Evolutionary conservation across 2,888 invertebrate genomes (phyloP), one percentile per base, ranked within the genome.

Genomic region (Ctenicera cuprea): DNA sequence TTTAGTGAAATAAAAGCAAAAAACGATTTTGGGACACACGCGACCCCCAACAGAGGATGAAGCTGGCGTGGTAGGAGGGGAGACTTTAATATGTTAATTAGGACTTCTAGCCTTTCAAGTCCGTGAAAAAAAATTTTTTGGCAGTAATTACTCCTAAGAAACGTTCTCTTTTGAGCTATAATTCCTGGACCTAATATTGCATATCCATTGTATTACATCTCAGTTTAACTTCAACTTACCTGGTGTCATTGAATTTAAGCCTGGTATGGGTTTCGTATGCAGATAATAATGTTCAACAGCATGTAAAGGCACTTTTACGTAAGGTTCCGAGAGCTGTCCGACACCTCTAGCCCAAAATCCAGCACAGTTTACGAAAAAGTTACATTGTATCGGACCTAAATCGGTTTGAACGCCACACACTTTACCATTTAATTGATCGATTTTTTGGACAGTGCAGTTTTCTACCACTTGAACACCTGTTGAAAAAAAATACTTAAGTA

Each of bases 291-390:
- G 97, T 85, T 97, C 97, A 76, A 96, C 97, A 0, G 97, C 94
- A 86, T 97, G 93, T 9, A 98, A 88, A 0, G 98, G 98, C 37
- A 95, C 93, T 86, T 96, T 95, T 0, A 98, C 96, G 83, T 92
- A 91, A 1, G 97, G 97, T 72, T 92, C 91, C 22, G 96, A 94
- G 76, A 95, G 86, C 83, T 95, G 94, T 7, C 97, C 98, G 54
- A 98, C 92, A 86, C 94, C 93, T 78, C 97, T 90, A 0, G 97
- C 96, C 97, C 97, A 98, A 88, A 97, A 95, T 8, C 99, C 99
- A 22, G 95, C 94, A 85, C 97, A 96, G 87, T 99, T 99, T 33
- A 99, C 95, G 87, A 99, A 98, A 86, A 93, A 94, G 80, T 97
- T 92, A 86, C 98, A 98, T 76, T 94, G 90, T 12, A 97, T 91